Conservation (phyloP, 2,797 vertebrate species). For the Scyliorhinus canicula region DNA sequence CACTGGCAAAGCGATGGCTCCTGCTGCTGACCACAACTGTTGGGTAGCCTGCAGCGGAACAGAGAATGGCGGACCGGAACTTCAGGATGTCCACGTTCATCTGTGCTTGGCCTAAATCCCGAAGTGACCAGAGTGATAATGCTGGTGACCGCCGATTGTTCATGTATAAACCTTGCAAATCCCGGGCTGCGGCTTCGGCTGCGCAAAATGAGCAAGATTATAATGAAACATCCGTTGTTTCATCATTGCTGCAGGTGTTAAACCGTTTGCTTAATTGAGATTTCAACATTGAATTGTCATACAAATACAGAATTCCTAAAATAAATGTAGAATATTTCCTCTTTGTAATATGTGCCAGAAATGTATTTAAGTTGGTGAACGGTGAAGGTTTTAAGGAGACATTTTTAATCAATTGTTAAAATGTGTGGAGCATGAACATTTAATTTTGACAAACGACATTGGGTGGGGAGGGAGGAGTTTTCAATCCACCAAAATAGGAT, state of each 20-base stretch:
- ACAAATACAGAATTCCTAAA: constrained; percentile 5
- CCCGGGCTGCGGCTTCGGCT: no score
- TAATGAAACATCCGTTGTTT: no score
- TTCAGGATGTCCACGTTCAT: not conserved
- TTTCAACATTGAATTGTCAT: not conserved
- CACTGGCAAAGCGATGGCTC: not conserved
- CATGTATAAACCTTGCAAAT: not conserved
- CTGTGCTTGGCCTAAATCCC: not conserved
- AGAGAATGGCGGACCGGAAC: not conserved
- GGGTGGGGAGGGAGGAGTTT: not conserved
- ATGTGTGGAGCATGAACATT: not conserved
- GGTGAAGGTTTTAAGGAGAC: constrained; percentile 1
- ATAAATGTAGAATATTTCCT: not conserved
- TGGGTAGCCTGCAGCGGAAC: no score
- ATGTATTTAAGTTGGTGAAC: not conserved
- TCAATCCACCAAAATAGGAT: not conserved
- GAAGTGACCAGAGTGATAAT: not conserved
- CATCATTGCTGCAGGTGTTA: not conserved
- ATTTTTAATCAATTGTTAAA: not conserved
- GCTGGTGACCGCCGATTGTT: not conserved
- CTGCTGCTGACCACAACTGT: no score
- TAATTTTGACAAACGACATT: not conserved
- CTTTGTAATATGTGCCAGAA: not conserved
- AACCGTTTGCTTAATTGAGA: not conserved
- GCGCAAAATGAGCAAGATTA: not conserved